phyloP scores from a whole-genome alignment of 2,888 invertebrate species.

The Epinotia nisella region DNA sequence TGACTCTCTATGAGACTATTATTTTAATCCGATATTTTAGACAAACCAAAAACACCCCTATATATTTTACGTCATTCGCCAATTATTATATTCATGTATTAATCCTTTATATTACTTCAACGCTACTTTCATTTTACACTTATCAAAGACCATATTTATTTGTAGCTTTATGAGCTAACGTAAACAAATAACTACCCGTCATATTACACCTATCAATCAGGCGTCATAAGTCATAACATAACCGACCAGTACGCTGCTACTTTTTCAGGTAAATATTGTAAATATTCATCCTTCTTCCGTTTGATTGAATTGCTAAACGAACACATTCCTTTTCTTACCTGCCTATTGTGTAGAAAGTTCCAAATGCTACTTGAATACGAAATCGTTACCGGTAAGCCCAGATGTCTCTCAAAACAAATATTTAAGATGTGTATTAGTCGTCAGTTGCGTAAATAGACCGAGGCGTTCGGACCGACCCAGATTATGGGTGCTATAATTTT shows the following conservation, averaged over 20 bases:
- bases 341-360: constrained; percentile 44
- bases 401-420: constrained; percentile 51
- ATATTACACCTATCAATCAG: constrained; percentile 12
- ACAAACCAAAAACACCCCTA: not conserved
- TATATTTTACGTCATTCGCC: not conserved
- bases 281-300: constrained; percentile 50
- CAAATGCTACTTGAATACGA: constrained; percentile 60
- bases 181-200: not conserved
- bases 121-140: not conserved
- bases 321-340: constrained; percentile 49
- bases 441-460: constrained; percentile 55
- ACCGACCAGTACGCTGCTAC: not conserved
- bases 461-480: constrained; percentile 43
- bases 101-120: not conserved
- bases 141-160: not conserved
- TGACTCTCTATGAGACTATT: not conserved
- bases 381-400: constrained; percentile 62
- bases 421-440: constrained; percentile 52
- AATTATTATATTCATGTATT: not conserved
- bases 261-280: constrained; percentile 16
- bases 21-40: not conserved
- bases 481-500: constrained; percentile 44
- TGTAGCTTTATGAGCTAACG: not conserved
- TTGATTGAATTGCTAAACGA: constrained; percentile 57
- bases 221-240: constrained; percentile 1